Evolutionary conservation across 2,113 vertebrate species (phyloP), one percentile per base, ranked within the genome.

Genomic region (Eretmochelys imbricata): DNA sequence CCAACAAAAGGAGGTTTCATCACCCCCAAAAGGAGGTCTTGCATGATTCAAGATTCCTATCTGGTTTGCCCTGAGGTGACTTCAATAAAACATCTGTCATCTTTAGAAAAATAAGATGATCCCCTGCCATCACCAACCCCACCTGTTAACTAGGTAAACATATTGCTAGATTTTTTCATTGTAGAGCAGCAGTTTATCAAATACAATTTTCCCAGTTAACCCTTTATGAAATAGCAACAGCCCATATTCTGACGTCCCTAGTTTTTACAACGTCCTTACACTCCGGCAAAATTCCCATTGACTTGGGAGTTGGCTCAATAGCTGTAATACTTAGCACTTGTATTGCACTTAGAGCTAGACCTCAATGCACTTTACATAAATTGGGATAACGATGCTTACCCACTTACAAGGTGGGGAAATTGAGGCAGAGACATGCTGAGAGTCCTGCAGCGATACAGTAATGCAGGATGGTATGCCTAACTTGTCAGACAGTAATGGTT

Each of bases 1-100:
- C 81, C 92, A 95, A 95, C 92, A 96, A 97, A 98, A 95, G 83
- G 31, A 91, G 88, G 80, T 83, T 92, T 89, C 46, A 51, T 46
- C 83, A 78, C 76, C 85, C 85, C 17, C 27, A 27, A 97, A 57
- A 91, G 91, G 92, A 90, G 24, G 59, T 91, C 57, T 14, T 53
- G 4, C 13, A 38, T 50, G 94, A 90, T 86, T 90, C 89, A 87
- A 96, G 91, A 95, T 94, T 94, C 89, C 93, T 89, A 94, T 94
- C 95, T 89, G 48, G 84, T 93, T 86, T 96, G 91, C 84, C 50
- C 54, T 42, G 50, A 84, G 84, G 49, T 17, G 49, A 50, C 84
- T 87, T 92, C 87, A 54, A 20, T 80, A 88, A 80, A 93, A 87
- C 69, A 95, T 82, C 85, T 86, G 85, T 97, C 94, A 92, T 48